Conservation (phyloP, 2,797 vertebrate genomes). For the Brachymystax lenok region DNA sequence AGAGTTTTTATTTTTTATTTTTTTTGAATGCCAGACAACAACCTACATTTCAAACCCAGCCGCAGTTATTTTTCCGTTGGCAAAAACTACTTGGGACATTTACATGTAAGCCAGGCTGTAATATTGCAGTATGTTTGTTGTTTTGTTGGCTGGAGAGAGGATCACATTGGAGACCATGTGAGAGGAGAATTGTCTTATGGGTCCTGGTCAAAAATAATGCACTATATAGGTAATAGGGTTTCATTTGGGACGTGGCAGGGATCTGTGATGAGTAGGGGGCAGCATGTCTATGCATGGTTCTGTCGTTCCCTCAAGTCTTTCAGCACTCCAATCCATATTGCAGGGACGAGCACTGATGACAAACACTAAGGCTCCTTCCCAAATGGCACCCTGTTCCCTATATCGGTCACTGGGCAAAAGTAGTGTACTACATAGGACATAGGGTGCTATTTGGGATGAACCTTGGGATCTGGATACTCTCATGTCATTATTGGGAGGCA, state of each 20-base stretch:
- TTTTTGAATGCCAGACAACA: neutral
- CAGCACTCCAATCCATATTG: neutral
- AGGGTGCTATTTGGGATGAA: neutral
- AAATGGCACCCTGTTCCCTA: too few relatives aligned
- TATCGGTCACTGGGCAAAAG: neutral
- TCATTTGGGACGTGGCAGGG: neutral
- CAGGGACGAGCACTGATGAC: constrained; percentile 8
- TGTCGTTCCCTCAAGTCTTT: too few relatives aligned
- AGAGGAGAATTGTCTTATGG: constrained; percentile 2
- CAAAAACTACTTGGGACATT: constrained; percentile 14
- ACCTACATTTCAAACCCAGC: neutral
- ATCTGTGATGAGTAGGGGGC: too few relatives aligned
- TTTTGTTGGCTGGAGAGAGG: neutral
- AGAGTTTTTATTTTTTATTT: neutral
- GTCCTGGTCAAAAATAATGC: neutral
- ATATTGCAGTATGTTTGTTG: constrained; percentile 10
- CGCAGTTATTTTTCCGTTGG: neutral
- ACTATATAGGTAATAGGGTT: neutral
- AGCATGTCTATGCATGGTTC: too few relatives aligned
- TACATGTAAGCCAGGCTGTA: neutral
- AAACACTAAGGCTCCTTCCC: neutral
- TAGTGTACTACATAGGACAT: neutral
- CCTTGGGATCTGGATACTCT: constrained; percentile 1
- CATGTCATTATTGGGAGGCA: constrained; percentile 9
- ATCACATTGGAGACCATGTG: constrained; percentile 26